Base-by-base conservation (phyloP, 2,888 invertebrate genomes). In the Hemaris fuciformis region DNA sequence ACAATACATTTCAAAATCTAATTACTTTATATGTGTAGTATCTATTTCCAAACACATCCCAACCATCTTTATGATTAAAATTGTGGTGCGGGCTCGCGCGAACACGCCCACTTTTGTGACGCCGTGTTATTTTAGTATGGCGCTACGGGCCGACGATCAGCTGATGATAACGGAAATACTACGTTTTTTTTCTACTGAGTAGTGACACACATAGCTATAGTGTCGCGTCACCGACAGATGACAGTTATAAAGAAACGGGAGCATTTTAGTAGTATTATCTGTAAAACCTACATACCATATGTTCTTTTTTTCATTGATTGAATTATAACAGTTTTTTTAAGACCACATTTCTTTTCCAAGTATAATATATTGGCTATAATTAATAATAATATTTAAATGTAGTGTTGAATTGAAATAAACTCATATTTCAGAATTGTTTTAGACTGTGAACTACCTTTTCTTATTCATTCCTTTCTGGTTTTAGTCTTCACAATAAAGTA, bases 91-190 rank as follows among this genome's bases (percentile, higher is more conserved):
- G 53, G 53, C 59, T 27, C 59, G 43, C 18, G 1, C 22, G 43
- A 22, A 18, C 59, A 59, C 59, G 59, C 59, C 59, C 43, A 59
- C 59, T 59, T n/a, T 59, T 25, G 23, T 59, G 59, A 59, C 59
- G 59, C 43, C 43, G 57, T 20, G 53, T 27, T 31, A 31, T 53
- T 27, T 53, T 31, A 53, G 18, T 15, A 27, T 20, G 18, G 53
- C 53, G 41, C 57, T 41, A 59, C 25, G 27, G 4, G 43, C 25
- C 42, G 43, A 15, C 59, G 27, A 2, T 25, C 59, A 59, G 41
- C 59, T 27, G 59, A 38, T 41, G 41, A 23, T 59, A 43, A 43
- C 59, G 53, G 53, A 53, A 18, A 31, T 48, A 27, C 31, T 53
- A 53, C 53, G 53, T 53, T 31, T 53, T 53, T 48, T 31, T 31